These are phyloP conservation scores for Onychorhynchus coronatus DNA, from an alignment of 2,113 vertebrate species.

Conservation along the genomic window DNA sequence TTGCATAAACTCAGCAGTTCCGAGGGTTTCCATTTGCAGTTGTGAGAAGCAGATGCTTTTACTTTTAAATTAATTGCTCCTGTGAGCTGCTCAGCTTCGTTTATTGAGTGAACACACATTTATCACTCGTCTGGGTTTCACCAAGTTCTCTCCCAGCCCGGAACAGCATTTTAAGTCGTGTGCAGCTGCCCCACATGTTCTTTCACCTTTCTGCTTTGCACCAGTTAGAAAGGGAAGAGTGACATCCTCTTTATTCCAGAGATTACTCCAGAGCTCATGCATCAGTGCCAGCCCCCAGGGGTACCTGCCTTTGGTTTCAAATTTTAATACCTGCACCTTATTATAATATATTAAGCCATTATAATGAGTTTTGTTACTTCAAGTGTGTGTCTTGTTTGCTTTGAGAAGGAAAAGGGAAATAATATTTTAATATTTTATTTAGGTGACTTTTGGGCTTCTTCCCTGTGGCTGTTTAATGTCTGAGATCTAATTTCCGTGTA, in stretches of 20 bases:
- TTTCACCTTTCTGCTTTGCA: background rate
- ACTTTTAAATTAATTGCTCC: background rate
- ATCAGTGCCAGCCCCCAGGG: conserved; percentile 8
- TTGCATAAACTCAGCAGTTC: background rate
- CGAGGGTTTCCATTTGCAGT: background rate
- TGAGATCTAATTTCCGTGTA: background rate
- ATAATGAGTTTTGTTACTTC: conserved; percentile 56
- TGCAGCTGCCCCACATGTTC: background rate
- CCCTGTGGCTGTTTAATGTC: background rate
- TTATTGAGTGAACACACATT: accelerated
- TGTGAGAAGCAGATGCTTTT: background rate
- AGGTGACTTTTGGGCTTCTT: background rate
- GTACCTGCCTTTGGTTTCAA: conserved; percentile 10
- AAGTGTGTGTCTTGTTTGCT: conserved; percentile 55
- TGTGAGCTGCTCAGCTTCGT: background rate
- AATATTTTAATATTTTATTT: conserved; percentile 15
- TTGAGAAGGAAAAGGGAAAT: conserved; percentile 53
- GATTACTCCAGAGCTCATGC: background rate
- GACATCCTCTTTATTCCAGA: background rate
- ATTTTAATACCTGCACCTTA: conserved; percentile 31
- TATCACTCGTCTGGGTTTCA: background rate
- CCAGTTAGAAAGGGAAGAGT: background rate
- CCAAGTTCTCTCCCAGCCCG: background rate
- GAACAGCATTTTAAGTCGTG: background rate
- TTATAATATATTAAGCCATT: conserved; percentile 1